A percentile compares a stretch with the other conserved stretches of the same genome.
These are phyloP conservation scores for Metellina segmentata DNA, from an alignment of 2,888 invertebrate species.

Conservation along the genomic window DNA sequence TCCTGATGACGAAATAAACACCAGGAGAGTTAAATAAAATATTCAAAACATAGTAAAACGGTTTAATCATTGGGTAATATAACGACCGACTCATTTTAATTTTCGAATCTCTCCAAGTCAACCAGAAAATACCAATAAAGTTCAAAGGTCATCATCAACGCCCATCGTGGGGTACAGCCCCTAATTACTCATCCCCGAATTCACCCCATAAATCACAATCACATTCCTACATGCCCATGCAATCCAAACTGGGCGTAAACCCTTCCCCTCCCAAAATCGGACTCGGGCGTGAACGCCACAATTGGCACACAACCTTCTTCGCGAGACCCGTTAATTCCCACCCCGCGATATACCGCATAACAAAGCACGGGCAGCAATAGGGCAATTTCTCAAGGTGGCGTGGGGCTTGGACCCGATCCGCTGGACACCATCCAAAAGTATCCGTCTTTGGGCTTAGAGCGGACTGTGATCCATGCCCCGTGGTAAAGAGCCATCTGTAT, in stretches of 20 bases:
- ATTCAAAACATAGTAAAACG: too few species aligned
- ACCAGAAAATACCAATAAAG: background rate
- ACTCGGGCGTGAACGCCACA: background rate
- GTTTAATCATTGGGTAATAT: too few species aligned
- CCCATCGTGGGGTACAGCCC: background rate
- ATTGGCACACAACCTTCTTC: constrained; percentile 22
- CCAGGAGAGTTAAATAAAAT: too few species aligned
- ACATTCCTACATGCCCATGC: background rate
- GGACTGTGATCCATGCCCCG: constrained; percentile 6
- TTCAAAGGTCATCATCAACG: background rate
- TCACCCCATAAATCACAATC: constrained; percentile 17
- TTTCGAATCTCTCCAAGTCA: too few species aligned
- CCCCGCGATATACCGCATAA: constrained; percentile 16
- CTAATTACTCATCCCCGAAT: constrained; percentile 26
- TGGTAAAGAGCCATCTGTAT: constrained; percentile 30
- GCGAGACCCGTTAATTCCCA: constrained; percentile 17
- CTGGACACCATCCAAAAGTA: constrained; percentile 45
- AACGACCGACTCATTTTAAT: too few species aligned
- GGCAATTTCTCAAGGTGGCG: constrained; percentile 33
- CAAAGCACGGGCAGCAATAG: background rate
- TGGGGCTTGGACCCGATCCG: background rate
- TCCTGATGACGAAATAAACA: too few species aligned
- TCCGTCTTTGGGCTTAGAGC: constrained; percentile 10
- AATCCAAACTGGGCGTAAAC: constrained; percentile 32
- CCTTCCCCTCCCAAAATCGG: background rate